Conservation (phyloP, 1,140 invertebrate genomes). For the Helicorthomorpha holstii region DNA sequence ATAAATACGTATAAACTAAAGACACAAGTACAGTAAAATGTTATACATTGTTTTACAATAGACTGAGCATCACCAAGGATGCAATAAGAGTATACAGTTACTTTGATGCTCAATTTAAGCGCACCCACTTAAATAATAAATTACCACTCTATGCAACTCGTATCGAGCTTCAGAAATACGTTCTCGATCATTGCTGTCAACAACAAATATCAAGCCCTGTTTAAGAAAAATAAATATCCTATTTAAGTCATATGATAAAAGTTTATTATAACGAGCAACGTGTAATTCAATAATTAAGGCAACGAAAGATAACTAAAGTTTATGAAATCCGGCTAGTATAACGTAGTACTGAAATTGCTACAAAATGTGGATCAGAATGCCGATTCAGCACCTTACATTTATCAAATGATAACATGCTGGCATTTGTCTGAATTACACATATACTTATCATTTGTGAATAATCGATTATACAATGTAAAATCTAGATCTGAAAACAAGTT, state of each 20-base stretch:
- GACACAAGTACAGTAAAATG: background rate
- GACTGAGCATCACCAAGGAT: too few relatives aligned
- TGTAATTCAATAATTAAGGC: background rate
- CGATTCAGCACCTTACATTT: too few relatives aligned
- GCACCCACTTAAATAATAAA: background rate
- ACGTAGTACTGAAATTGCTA: too few relatives aligned
- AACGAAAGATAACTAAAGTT: background rate
- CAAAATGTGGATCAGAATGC: too few relatives aligned
- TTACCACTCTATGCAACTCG: constrained; percentile 49
- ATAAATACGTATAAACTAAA: background rate
- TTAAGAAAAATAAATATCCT: constrained; percentile 1
- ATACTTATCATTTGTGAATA: too few relatives aligned
- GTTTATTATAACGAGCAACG: constrained; percentile 19
- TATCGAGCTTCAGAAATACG: constrained; percentile 87
- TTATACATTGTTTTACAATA: background rate
- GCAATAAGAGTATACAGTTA: too few relatives aligned
- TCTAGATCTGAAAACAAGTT: too few relatives aligned
- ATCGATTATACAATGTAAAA: too few relatives aligned
- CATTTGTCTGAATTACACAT: too few relatives aligned
- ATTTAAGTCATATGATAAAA: too few relatives aligned
- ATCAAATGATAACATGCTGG: too few relatives aligned
- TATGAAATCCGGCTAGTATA: background rate
- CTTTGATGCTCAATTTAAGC: background rate
- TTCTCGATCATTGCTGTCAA: constrained; percentile 94
- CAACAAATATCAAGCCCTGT: constrained; percentile 83